A percentile compares a stretch with the other conserved stretches of the same genome.
Conservation (phyloP, 2,797 vertebrate species). For the Ptychadena robeensis region DNA sequence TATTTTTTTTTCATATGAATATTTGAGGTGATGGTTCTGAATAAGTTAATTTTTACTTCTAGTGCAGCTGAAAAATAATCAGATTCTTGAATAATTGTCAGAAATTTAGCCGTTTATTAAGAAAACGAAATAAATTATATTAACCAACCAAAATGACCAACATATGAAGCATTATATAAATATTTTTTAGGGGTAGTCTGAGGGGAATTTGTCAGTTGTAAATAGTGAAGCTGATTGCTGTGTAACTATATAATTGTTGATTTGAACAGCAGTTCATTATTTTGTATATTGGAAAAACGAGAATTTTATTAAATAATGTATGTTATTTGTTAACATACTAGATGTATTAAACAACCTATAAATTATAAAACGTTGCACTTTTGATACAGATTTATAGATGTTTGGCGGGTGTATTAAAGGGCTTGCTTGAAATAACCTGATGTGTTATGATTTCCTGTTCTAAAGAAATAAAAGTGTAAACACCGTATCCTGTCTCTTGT, state of each 20-base stretch:
- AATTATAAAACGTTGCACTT: slow-evolving; percentile 89
- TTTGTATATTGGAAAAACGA: slow-evolving; percentile 81
- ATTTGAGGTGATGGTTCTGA: slow-evolving; percentile 65
- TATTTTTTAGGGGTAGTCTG: slow-evolving; percentile 68
- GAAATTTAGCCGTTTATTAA: slow-evolving; percentile 64
- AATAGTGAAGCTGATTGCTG: slow-evolving; percentile 69
- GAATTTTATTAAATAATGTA: slow-evolving; percentile 91
- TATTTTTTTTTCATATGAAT: slow-evolving; percentile 63
- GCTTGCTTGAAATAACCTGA: slow-evolving; percentile 84
- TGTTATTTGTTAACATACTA: slow-evolving; percentile 89
- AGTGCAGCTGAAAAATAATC: slow-evolving; percentile 64
- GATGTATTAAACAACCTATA: slow-evolving; percentile 78
- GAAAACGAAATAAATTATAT: slow-evolving; percentile 48
- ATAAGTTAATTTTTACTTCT: slow-evolving; percentile 66
- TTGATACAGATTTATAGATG: slow-evolving; percentile 91
- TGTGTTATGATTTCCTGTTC: slow-evolving; percentile 88
- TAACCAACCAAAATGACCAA: slow-evolving; percentile 58
- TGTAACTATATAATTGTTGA: slow-evolving; percentile 73
- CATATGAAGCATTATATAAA: slow-evolving; percentile 57
- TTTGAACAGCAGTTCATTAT: slow-evolving; percentile 73
- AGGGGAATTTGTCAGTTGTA: slow-evolving; percentile 63
- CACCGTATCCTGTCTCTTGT: slow-evolving; percentile 34
- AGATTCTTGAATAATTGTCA: slow-evolving; percentile 63
- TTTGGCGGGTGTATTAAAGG: slow-evolving; percentile 84
- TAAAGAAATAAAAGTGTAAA: slow-evolving; percentile 83